Percentiles rank a stretch among this genome's conserved stretches.
Conservation (phyloP, 2,888 invertebrate species). For the Atethmia centrago region DNA sequence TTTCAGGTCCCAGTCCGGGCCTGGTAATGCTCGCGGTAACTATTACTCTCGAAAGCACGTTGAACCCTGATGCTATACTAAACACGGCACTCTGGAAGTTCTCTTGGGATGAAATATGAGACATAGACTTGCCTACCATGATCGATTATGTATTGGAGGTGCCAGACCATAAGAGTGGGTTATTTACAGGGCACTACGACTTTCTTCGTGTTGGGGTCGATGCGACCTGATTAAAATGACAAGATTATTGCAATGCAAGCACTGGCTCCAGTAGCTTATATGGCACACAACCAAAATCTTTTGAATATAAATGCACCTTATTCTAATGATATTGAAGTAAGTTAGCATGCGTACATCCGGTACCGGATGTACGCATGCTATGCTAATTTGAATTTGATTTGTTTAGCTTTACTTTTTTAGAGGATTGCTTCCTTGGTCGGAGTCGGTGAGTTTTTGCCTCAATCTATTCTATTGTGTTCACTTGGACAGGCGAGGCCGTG, state of each 20-base stretch:
- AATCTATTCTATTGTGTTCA: conserved; percentile 85
- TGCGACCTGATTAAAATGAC: conserved; percentile 92
- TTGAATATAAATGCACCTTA: conserved; percentile 84
- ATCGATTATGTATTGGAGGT: conserved; percentile 92
- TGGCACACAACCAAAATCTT: conserved; percentile 90
- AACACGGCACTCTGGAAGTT: conserved; percentile 91
- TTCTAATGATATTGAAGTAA: conserved; percentile 83
- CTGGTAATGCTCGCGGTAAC: conserved; percentile 95
- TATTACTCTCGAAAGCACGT: conserved; percentile 91
- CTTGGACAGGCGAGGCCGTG: conserved; percentile 85
- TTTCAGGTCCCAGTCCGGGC: too few relatives aligned
- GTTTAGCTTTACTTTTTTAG: conserved; percentile 67
- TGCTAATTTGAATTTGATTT: background rate
- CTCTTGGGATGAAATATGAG: conserved; percentile 96
- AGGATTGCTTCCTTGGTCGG: conserved; percentile 85
- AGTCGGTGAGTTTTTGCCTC: conserved; percentile 92
- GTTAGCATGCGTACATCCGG: conserved; percentile 11
- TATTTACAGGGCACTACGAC: conserved; percentile 93
- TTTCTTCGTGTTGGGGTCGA: conserved; percentile 92
- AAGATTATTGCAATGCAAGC: conserved; percentile 92
- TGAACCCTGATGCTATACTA: conserved; percentile 79
- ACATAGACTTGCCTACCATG: conserved; percentile 94
- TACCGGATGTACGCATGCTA: too few relatives aligned
- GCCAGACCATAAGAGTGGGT: conserved; percentile 94
- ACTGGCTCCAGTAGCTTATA: conserved; percentile 93